Base-by-base conservation (phyloP, 2,888 invertebrate genomes). In the Idaea straminata region DNA sequence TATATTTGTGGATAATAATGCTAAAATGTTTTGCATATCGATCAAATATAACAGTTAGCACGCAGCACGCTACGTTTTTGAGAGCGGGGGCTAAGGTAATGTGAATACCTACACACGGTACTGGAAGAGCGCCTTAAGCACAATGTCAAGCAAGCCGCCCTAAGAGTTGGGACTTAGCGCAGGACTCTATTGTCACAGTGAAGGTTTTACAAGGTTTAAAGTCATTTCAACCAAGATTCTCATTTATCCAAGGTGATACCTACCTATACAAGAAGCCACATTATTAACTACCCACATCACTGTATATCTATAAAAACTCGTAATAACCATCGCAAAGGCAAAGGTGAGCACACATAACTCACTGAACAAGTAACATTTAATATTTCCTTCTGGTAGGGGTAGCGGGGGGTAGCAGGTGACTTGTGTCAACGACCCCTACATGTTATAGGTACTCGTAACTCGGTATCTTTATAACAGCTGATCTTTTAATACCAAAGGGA, bases 341-440 rank as follows among this genome's bases (percentile, higher is more conserved):
- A 75, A 76, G 73, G 74, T 71, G 75, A 79, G 75, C 78, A 78
- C 73, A 79, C 82, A 82, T 81, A 82, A 82, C 83, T 84, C 79
- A 84, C 82, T 81, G 81, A 83, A 84, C 88, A 85, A 85, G 89
- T 89, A 89, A 90, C 88, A 91, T 89, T 91, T 88, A 89, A 90
- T 90, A 89, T 87, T 86, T 86, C 85, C 84, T 80, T 72, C 84
- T 86, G 85, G 83, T 81, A 80, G 78, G 74, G 78, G 76, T 73
- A 72, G 70, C 76, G 85, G 85, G 25, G 86, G 86, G 81, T 77
- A 78, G 85, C 92, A 92, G 92, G 92, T 91, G 92, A 86, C 83
- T 85, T 75, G 88, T 89, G 91, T 87, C 89, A 91, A 86, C 83
- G 92, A 91, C 91, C 92, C 83, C 69, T 15, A 61, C 65, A 69